Evolutionary conservation across 2,113 vertebrate species (phyloP).

Genomic region (Triplophysa rosa): DNA sequence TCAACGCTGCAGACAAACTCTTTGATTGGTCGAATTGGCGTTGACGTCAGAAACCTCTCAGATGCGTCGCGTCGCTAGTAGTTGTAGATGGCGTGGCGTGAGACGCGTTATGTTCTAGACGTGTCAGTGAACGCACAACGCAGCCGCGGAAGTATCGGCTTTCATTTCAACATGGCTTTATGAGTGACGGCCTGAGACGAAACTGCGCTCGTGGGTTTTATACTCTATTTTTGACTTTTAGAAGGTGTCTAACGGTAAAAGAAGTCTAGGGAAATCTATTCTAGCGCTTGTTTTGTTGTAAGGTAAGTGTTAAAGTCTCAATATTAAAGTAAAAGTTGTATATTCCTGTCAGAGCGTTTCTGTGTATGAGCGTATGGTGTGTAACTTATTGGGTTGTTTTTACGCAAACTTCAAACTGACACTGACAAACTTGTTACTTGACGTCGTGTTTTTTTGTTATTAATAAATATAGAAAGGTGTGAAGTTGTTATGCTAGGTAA

Average conservation of each 20-base stretch:
- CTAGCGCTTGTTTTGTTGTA: neutral
- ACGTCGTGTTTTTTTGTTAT: too few species aligned
- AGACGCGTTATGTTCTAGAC: too few species aligned
- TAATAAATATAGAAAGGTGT: too few species aligned
- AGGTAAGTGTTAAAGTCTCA: neutral
- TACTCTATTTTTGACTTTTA: neutral
- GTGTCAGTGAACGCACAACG: slow-evolving; percentile 2
- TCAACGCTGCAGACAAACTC: too few species aligned
- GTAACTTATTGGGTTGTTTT: slow-evolving; percentile 10
- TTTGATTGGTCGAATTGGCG: neutral
- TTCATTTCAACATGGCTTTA: slow-evolving; percentile 78
- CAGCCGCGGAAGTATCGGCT: slow-evolving; percentile 71
- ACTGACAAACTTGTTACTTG: too few species aligned
- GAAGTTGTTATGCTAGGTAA: too few species aligned
- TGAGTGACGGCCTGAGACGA: slow-evolving; percentile 74
- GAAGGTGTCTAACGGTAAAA: neutral
- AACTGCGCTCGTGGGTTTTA: slow-evolving; percentile 48
- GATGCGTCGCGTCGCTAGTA: slow-evolving; percentile 11
- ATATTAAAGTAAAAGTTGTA: neutral
- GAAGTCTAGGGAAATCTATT: neutral
- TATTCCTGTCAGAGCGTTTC: neutral
- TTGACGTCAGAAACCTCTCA: neutral
- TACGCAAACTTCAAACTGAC: too few species aligned
- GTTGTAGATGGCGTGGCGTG: neutral
- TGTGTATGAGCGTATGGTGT: neutral